Evolutionary conservation across 2,888 invertebrate species (phyloP).

Genomic region (Leptarthrus brevirostris): DNA sequence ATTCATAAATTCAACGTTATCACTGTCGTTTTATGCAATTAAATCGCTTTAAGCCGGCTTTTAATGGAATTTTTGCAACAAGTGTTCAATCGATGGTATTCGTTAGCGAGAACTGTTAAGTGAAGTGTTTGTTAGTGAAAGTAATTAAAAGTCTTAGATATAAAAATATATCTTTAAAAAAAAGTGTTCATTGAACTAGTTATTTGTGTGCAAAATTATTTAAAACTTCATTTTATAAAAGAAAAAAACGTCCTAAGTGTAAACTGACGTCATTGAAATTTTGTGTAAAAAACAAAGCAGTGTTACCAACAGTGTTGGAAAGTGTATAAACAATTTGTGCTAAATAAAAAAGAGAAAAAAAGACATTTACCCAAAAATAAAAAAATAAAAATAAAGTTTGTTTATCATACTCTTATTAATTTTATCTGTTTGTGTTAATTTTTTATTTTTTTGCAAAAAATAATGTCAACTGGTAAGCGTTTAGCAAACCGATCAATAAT

Average conservation of each 20-base stretch:
- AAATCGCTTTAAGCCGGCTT: constrained; percentile 4
- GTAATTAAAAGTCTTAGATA: neutral
- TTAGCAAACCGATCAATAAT: constrained; percentile 96
- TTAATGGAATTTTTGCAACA: constrained; percentile 37
- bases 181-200: too few species aligned
- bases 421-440: constrained; percentile 30
- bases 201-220: too few species aligned
- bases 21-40: neutral
- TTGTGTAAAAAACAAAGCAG: neutral
- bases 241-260: too few species aligned
- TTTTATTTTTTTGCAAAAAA: constrained; percentile 57
- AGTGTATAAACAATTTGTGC: neutral
- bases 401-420: constrained; percentile 47
- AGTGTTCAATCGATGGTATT: constrained; percentile 32
- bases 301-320: neutral
- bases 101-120: neutral
- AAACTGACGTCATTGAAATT: neutral
- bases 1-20: neutral
- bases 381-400: too few species aligned
- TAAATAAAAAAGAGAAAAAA: neutral
- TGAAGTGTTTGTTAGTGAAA: neutral
- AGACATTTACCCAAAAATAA: too few species aligned
- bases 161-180: neutral
- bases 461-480: constrained; percentile 93
- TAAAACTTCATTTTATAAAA: too few species aligned